Base-by-base conservation (phyloP, 2,797 vertebrate genomes). In the Euphonia xanthogaster region DNA sequence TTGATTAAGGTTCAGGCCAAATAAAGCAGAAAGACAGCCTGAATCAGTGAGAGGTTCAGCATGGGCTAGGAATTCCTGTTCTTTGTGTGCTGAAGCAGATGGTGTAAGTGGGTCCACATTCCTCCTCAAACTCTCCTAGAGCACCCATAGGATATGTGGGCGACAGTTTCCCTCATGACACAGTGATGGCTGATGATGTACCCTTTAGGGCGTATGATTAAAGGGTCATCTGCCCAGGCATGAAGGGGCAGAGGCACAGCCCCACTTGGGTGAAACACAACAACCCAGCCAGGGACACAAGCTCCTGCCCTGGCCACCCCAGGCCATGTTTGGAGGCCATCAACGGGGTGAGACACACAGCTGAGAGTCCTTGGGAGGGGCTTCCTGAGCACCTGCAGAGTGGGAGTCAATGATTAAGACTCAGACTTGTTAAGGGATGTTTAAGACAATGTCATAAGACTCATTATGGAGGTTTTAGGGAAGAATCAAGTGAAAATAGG, bases 181-280 rank as follows among this genome's bases (percentile, higher is more conserved):
- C 6, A 30, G 31, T 35, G 55, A 55, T 47, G 15, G 24, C 22
- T 39, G 48, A 45, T 35, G 18, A 55, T 37, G 5, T 20, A 10
- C 37, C 18, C 53, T 15, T 80, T 54, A 72, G 21, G 18, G 33
- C 14, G 7, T 27, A 9, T 40, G 17, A 51, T 48, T 60, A 65
- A 68, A 61, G 7, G 7, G 14, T 86, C 10, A 12, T 37, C 30
- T 47, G 19, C n/a, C 37, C 19, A 37, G 24, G 14, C 18, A 23
- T 0, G 0, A 48, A 68, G 14, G 9, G 53, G 18, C 4, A 37
- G 27, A 40, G 24, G 20, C 27, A 30, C 24, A 67, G 9, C 0
- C 0, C 4, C 31, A 19, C 27, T 20, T 4, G 4, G 5, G 7
- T 13, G 10, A 30, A 74, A 66, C 7, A 5, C 0, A 65, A 7